These are phyloP conservation scores for Acheta domesticus DNA, from an alignment of 2,888 invertebrate species.

Conservation along the genomic window DNA sequence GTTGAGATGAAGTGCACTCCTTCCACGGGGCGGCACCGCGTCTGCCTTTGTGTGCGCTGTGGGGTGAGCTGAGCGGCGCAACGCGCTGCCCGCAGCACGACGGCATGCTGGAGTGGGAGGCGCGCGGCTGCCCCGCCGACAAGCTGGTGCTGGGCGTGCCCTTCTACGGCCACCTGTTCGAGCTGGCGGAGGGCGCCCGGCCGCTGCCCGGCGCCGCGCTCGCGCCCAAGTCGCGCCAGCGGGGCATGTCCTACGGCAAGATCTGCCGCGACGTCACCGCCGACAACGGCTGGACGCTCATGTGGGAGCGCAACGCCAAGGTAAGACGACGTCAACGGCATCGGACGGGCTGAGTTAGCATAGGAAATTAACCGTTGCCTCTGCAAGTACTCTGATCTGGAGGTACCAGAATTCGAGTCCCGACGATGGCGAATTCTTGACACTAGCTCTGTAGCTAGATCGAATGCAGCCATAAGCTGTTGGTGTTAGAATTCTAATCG, in stretches of 20 bases:
- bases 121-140: conserved; percentile 6
- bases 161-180: conserved; percentile 21
- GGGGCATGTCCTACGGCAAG: neutral
- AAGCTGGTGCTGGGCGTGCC: conserved; percentile 22
- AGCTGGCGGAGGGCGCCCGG: neutral
- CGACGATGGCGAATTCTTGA: too few species aligned
- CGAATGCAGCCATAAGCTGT: too few species aligned
- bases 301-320: neutral
- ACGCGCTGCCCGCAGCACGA: conserved; percentile 19
- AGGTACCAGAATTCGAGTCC: too few species aligned
- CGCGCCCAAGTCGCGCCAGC: neutral
- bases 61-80: too few species aligned
- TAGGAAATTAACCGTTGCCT: too few species aligned
- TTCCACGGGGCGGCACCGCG: too few species aligned
- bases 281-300: neutral
- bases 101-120: conserved; percentile 19
- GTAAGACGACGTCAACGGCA: neutral
- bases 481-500: too few species aligned
- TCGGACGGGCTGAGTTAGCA: too few species aligned
- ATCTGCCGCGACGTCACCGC: conserved; percentile 6
- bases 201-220: neutral
- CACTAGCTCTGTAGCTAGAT: too few species aligned
- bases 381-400: too few species aligned
- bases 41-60: too few species aligned
- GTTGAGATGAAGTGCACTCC: too few species aligned